These are phyloP conservation scores for Conchocele bisecta DNA, from an alignment of 2,888 invertebrate species.

Conservation along the genomic window DNA sequence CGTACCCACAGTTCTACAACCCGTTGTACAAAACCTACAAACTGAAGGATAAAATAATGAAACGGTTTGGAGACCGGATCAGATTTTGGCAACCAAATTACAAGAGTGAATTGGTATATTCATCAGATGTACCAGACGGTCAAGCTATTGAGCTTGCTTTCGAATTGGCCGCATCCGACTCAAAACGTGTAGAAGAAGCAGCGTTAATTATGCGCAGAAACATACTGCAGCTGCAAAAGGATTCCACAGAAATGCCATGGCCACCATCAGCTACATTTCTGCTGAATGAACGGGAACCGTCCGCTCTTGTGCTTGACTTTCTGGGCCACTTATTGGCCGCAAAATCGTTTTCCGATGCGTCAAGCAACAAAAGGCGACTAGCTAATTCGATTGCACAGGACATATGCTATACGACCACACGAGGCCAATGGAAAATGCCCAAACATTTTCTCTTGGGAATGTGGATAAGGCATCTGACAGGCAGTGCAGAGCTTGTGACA, in stretches of 20 bases:
- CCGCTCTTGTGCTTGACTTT: neutral
- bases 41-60: slow-evolving; percentile 24
- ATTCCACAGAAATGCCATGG: slow-evolving; percentile 16
- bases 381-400: slow-evolving; percentile 9
- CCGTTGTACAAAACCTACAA: slow-evolving; percentile 25
- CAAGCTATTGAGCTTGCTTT: slow-evolving; percentile 23
- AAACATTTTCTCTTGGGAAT: slow-evolving; percentile 21
- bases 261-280: slow-evolving; percentile 12
- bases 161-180: slow-evolving; percentile 19
- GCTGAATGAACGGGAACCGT: neutral
- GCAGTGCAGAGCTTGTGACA: slow-evolving; percentile 49
- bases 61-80: slow-evolving; percentile 9
- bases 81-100: slow-evolving; percentile 21
- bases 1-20: slow-evolving; percentile 14
- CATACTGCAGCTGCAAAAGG: neutral
- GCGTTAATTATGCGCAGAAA: slow-evolving; percentile 8
- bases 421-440: slow-evolving; percentile 14
- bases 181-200: slow-evolving; percentile 16
- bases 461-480: slow-evolving; percentile 36
- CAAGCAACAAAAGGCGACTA: slow-evolving; percentile 2
- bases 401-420: slow-evolving; percentile 22
- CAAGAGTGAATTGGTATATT: slow-evolving; percentile 20
- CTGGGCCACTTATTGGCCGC: neutral
- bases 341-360: neutral
- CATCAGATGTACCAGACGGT: slow-evolving; percentile 12